Conservation (phyloP, 2,113 vertebrate genomes). For the Murina feae region DNA sequence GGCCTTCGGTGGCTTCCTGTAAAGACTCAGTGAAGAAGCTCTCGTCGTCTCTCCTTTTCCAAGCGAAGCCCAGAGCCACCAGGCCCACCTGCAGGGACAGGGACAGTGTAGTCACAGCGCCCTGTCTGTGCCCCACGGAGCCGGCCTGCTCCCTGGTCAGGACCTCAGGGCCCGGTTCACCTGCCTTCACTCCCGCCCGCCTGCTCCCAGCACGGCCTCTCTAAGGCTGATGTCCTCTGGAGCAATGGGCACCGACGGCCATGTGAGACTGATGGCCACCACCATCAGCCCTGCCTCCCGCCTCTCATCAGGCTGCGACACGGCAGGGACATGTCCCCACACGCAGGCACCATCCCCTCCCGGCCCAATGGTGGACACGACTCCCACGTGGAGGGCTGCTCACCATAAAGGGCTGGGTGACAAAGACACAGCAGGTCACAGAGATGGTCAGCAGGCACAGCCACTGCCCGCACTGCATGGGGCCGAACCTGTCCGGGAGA, state of each 20-base stretch:
- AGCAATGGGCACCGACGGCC: neutral
- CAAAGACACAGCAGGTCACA: conserved; percentile 79
- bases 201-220: accelerated
- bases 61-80: conserved; percentile 73
- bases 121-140: accelerated
- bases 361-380: accelerated
- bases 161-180: accelerated
- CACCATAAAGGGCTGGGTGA: conserved; percentile 84
- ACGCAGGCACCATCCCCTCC: accelerated
- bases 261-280: neutral
- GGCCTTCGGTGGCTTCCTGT: conserved; percentile 37
- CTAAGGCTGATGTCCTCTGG: neutral
- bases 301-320: neutral
- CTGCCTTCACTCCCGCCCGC: neutral
- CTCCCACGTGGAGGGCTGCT: neutral
- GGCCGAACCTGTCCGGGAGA: conserved; percentile 78
- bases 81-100: conserved; percentile 77
- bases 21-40: conserved; percentile 66
- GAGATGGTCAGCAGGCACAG: conserved; percentile 81
- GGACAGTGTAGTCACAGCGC: accelerated
- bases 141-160: neutral
- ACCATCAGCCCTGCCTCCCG: neutral
- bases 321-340: accelerated
- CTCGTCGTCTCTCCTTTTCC: conserved; percentile 63
- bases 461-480: conserved; percentile 79